These are phyloP conservation scores for Hemaris fuciformis DNA, from an alignment of 2,888 invertebrate species.

Conservation along the genomic window DNA sequence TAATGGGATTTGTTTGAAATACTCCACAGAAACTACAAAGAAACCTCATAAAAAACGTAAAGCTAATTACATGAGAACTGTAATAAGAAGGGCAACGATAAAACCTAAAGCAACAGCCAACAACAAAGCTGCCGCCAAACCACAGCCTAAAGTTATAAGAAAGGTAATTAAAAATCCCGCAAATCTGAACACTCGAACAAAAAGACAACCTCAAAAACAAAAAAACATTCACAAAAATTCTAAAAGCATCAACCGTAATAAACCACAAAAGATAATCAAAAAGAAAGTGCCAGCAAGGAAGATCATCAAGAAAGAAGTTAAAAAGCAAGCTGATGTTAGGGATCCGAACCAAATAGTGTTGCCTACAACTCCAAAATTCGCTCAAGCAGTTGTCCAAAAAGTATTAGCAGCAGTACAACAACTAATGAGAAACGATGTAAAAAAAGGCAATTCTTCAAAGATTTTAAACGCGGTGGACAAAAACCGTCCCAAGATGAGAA, in stretches of 20 bases:
- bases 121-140: slow-evolving; percentile 11
- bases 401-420: slow-evolving; percentile 43
- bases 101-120: slow-evolving; percentile 8
- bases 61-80: slow-evolving; percentile 10
- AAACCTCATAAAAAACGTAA: slow-evolving; percentile 17
- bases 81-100: background rate
- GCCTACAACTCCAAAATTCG: slow-evolving; percentile 14
- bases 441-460: slow-evolving; percentile 12
- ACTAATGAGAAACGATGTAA: slow-evolving; percentile 38
- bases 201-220: slow-evolving; percentile 23
- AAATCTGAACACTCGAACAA: slow-evolving; percentile 13
- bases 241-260: background rate
- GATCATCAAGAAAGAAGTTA: slow-evolving; percentile 30
- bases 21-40: slow-evolving; percentile 14
- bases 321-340: slow-evolving; percentile 21
- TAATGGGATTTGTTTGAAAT: too few relatives aligned
- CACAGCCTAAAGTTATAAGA: slow-evolving; percentile 3
- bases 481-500: background rate
- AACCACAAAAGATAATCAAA: background rate
- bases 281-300: slow-evolving; percentile 6
- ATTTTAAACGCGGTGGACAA: slow-evolving; percentile 6
- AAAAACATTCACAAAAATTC: slow-evolving; percentile 14
- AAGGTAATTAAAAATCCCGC: slow-evolving; percentile 22
- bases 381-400: slow-evolving; percentile 39
- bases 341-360: background rate